A percentile compares a stretch with the other conserved stretches of the same genome.
Evolutionary conservation across 2,113 vertebrate species (phyloP).

Genomic region (Zeus faber): DNA sequence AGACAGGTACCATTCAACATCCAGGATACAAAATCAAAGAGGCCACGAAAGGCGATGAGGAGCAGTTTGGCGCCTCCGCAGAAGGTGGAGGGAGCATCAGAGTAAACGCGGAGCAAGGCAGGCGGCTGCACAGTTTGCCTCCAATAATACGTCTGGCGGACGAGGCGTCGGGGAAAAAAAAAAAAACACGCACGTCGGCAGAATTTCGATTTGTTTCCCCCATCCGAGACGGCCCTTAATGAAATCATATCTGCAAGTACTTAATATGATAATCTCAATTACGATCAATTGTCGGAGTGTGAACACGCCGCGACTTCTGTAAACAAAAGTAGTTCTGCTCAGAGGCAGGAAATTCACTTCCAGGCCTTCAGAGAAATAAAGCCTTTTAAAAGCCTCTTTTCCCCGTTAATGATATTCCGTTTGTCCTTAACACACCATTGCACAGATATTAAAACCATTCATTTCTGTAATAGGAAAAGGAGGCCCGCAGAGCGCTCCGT

Average conservation of each 20-base stretch:
- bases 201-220: slow-evolving; percentile 53
- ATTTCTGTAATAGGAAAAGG: slow-evolving; percentile 82
- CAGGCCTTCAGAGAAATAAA: slow-evolving; percentile 74
- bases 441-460: slow-evolving; percentile 89
- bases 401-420: slow-evolving; percentile 86
- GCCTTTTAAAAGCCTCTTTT: slow-evolving; percentile 82
- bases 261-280: slow-evolving; percentile 76
- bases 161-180: not conserved
- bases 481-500: slow-evolving; percentile 68
- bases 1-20: no score
- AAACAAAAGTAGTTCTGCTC: slow-evolving; percentile 76
- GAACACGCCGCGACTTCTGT: slow-evolving; percentile 65
- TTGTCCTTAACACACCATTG: slow-evolving; percentile 89
- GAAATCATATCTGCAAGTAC: slow-evolving; percentile 63
- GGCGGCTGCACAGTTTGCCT: no score
- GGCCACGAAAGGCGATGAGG: no score
- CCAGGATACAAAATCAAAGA: no score
- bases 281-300: slow-evolving; percentile 65
- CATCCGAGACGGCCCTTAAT: slow-evolving; percentile 57
- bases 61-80: no score
- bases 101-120: no score
- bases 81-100: no score
- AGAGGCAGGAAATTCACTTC: slow-evolving; percentile 71
- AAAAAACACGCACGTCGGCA: no score
- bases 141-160: no score